Evolutionary conservation across 2,113 vertebrate genomes (phyloP).

Genomic region (Sinocyclocheilus maitianheensis): DNA sequence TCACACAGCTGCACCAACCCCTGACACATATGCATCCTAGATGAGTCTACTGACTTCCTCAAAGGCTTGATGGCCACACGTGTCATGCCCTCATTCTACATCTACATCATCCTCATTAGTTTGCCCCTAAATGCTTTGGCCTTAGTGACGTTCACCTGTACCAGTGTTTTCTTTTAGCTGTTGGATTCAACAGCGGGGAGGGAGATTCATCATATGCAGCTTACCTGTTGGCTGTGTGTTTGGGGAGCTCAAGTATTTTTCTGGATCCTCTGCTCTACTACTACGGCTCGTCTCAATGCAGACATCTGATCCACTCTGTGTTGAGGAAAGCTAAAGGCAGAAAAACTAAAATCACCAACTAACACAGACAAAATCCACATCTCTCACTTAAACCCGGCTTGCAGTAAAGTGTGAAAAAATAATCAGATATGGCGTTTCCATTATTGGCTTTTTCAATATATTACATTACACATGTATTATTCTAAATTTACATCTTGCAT

Average conservation of each 20-base stretch:
- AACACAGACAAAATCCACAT: no score
- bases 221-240: slow-evolving; percentile 72
- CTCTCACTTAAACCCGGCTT: background rate
- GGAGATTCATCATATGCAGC: slow-evolving; percentile 80
- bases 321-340: background rate
- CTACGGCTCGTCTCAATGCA: no score
- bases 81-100: slow-evolving; percentile 85
- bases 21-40: slow-evolving; percentile 61
- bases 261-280: no score
- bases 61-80: slow-evolving; percentile 75
- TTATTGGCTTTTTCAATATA: no score
- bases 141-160: slow-evolving; percentile 78
- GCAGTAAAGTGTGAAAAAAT: background rate
- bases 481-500: no score
- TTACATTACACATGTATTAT: no score
- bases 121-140: slow-evolving; percentile 86
- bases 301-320: no score
- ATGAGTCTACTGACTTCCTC: slow-evolving; percentile 76
- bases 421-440: no score
- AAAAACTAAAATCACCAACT: no score
- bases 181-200: background rate
- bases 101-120: slow-evolving; percentile 68
- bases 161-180: slow-evolving; percentile 42
- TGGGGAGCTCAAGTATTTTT: no score
- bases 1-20: background rate